A percentile compares a stretch with the other conserved stretches of the same genome.
Conservation (phyloP, 2,113 vertebrate species). For the Forbesichthys agassizii region DNA sequence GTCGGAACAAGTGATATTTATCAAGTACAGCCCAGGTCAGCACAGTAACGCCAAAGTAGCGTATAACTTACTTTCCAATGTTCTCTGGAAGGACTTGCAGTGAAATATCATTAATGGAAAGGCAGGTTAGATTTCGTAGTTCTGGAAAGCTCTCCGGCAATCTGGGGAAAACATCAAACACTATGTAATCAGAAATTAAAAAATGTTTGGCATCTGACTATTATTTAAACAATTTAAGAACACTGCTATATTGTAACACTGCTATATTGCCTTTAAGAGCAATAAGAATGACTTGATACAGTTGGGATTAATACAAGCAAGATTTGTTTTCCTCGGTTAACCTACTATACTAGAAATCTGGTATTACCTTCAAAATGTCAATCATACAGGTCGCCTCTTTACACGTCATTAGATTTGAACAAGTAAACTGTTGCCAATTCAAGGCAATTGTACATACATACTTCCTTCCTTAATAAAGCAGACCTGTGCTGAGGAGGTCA, state of each 20-base stretch:
- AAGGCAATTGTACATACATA: too few relatives aligned
- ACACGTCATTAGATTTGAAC: too few relatives aligned
- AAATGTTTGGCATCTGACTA: too few relatives aligned
- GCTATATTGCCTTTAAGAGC: too few relatives aligned
- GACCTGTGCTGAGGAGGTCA: constrained; percentile 4
- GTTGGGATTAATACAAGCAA: not conserved
- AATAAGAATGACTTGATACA: not conserved
- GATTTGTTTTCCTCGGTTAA: not conserved
- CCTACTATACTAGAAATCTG: not conserved
- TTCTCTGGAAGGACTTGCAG: constrained; percentile 94
- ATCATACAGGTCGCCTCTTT: too few relatives aligned
- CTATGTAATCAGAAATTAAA: not conserved
- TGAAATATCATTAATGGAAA: constrained; percentile 98
- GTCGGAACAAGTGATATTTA: not conserved
- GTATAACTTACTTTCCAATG: constrained; percentile 94
- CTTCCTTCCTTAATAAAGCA: too few relatives aligned
- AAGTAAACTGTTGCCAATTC: too few relatives aligned
- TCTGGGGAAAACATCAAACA: constrained; percentile 69
- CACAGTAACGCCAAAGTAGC: too few relatives aligned
- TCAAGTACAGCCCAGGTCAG: too few relatives aligned
- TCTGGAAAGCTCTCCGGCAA: constrained; percentile 96
- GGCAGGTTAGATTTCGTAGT: constrained; percentile 91
- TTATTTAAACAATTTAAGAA: too few relatives aligned
- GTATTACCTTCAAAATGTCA: not conserved
- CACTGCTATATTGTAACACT: too few relatives aligned